Evolutionary conservation across 2,888 invertebrate genomes (phyloP).

Genomic region (Thyatira batis): DNA sequence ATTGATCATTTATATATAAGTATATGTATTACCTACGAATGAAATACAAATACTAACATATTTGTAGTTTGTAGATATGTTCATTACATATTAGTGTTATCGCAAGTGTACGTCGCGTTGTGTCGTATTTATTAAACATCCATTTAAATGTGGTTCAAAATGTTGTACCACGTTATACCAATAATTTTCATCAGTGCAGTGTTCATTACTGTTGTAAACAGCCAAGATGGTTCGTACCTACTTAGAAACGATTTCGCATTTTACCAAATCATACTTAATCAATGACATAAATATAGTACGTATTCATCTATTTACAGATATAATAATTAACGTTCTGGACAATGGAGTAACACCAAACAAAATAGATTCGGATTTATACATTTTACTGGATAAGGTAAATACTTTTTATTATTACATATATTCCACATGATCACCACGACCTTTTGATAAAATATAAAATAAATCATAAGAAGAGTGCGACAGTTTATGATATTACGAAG

Average conservation of each 20-base stretch:
- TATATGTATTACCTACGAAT: too few relatives aligned
- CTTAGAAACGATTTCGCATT: too few relatives aligned
- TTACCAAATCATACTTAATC: too few relatives aligned
- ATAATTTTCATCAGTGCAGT: neutral
- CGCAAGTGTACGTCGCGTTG: neutral
- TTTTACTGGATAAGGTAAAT: neutral
- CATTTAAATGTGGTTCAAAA: neutral
- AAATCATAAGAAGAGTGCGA: too few relatives aligned
- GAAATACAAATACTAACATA: neutral
- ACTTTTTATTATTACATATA: neutral
- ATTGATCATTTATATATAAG: neutral
- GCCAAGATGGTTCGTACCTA: neutral
- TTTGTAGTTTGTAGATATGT: neutral
- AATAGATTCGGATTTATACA: neutral
- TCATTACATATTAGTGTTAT: slow-evolving; percentile 1
- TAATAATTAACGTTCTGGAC: neutral
- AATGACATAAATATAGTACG: too few relatives aligned
- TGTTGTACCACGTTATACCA: neutral
- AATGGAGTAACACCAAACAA: neutral
- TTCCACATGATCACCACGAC: too few relatives aligned
- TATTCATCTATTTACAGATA: slow-evolving; percentile 2
- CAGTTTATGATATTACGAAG: too few relatives aligned
- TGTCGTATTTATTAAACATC: neutral
- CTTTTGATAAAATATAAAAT: too few relatives aligned
- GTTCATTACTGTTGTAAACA: neutral